Base-by-base conservation (phyloP, 2,113 vertebrate species). In the Oreotrochilus melanogaster region DNA sequence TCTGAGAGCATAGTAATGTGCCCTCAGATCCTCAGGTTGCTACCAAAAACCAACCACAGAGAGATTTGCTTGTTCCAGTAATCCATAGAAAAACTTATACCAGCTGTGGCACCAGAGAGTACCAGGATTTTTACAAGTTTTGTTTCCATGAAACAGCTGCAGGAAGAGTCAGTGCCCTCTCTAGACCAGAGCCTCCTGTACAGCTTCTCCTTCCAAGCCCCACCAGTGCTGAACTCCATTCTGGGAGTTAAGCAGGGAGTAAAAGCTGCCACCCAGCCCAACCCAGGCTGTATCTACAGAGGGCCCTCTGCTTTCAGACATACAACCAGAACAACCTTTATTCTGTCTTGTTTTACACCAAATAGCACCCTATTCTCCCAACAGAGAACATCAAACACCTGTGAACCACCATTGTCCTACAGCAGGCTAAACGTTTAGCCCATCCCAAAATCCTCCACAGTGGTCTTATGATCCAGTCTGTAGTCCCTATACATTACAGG, bases 401-500 rank as follows among this genome's bases (percentile, higher is more conserved):
- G 22, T n/a, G 25, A 70, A 5, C 9, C 2, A 18, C 14, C 1
- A 1, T 3, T 24, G 27, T 61, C 27, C 61, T 43, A 50, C 7
- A 8, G 25, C 15, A 85, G 27, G 45, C 7, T 42, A 78, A 82
- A 58, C 4, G 39, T 84, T 22, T 33, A 61, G 6, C 14, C 8
- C 18, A 28, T 5, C 4, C 10, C 35, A 37, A 66, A 71, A 66
- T 53, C 61, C 19, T 53, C 37, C 22, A 18, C 18, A 21, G 28
- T 64, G 35, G 42, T 82, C 33, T 56, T 61, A 35, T 3, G n/a
- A 43, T 28, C 35, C 39, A 16, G 37, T 11, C 30, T 62, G 14
- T 70, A 54, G 28, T 18, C 21, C 24, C 6, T 42, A 11, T 5
- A 53, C 5, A 18, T 58, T 60, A 60, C 0, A 1, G 17, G 12